Conservation (phyloP, 1,140 invertebrate species). For the Anoplolepis gracilipes region DNA sequence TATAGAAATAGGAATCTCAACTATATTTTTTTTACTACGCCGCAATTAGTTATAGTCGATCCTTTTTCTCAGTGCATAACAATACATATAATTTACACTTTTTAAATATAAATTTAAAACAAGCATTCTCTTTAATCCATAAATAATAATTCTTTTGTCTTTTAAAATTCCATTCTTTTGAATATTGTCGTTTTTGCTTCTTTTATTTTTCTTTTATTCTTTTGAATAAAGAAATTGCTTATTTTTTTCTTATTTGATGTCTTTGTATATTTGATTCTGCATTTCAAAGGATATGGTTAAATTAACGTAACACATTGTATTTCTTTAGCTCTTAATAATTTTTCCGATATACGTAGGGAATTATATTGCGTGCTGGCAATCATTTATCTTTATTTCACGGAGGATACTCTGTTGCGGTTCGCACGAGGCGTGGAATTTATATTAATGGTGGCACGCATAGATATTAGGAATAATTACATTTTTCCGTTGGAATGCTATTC, state of each 20-base stretch:
- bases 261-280: background rate
- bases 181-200: background rate
- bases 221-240: background rate
- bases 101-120: background rate
- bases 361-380: slow-evolving; percentile 49
- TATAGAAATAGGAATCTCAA: no score
- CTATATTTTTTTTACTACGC: no score
- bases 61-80: no score
- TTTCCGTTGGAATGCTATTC: slow-evolving; percentile 68
- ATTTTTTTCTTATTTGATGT: background rate
- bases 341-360: slow-evolving; percentile 46
- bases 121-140: background rate
- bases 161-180: background rate
- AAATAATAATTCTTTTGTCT: background rate
- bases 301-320: slow-evolving; percentile 18
- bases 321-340: slow-evolving; percentile 53
- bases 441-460: slow-evolving; percentile 72
- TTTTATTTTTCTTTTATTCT: background rate
- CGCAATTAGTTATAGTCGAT: background rate
- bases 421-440: slow-evolving; percentile 75
- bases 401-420: slow-evolving; percentile 65
- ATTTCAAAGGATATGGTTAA: slow-evolving; percentile 31
- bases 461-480: slow-evolving; percentile 78
- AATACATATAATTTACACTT: background rate
- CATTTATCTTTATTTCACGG: slow-evolving; percentile 68